Evolutionary conservation across 2,797 vertebrate species (phyloP), one percentile per base, ranked within the genome.

Genomic region (Mycteria americana): DNA sequence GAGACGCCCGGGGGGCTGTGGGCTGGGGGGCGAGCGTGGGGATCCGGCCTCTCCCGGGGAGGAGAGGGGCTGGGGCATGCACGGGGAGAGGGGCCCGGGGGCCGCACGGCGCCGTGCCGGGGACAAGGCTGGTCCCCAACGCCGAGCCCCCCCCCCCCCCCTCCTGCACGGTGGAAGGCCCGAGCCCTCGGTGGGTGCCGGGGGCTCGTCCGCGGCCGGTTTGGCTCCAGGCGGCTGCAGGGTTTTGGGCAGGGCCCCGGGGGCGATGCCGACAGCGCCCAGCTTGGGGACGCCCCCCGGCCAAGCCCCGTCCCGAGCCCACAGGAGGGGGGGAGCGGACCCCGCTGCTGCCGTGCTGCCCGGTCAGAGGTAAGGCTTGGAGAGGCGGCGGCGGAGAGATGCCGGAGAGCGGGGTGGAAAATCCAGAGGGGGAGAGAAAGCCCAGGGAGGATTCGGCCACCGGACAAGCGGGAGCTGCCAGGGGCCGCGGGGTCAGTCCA

Each of bases 211-310:
- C 10, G 4, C 1, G 4, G 67, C 45, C 18, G 72, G 57, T 89
- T 73, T 41, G 60, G 73, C 80, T 43, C 37, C 54, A 4, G 46
- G 57, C 1, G 53, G 43, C 48, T 4, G 24, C 60, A 13, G 35
- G 45, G 57, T 15, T 1, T n/a, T 5, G n/a, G 68, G 56, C 57
- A 25, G 35, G 27, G 46, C 28, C 12, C 57, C 2, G 2, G 6
- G 35, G 35, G n/a, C 4, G 16, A 33, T 4, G 5, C 30, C 2
- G 2, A 13, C 37, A 35, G 53, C 0, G 6, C 30, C 65, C 56
- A 2, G 1, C 4, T 2, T 5, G 17, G 76, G 64, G 64, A 27
- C 13, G 16, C 28, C 28, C 53, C 63, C 22, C 10, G 1, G n/a
- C 27, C n/a, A 18, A 80, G 65, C 82, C 54, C 93, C 76, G 31